Evolutionary conservation across 2,113 vertebrate genomes (phyloP).

Genomic region (Ceyx margarethae): DNA sequence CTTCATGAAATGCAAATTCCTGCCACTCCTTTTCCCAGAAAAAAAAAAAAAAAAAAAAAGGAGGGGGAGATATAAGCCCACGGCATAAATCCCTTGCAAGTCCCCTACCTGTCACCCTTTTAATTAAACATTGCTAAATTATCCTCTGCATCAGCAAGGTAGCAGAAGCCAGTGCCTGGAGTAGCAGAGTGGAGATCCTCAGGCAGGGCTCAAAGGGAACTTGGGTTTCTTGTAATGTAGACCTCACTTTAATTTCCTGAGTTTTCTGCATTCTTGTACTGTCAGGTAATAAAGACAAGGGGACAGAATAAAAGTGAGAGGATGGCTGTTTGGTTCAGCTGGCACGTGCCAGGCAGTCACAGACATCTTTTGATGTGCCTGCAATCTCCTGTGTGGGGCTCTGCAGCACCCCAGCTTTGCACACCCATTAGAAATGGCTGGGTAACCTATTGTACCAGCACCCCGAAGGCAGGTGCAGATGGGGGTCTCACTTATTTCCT

Average conservation of each 20-base stretch:
- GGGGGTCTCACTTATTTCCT: not conserved
- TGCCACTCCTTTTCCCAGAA: not conserved
- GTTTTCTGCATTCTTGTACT: not conserved
- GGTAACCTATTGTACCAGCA: not conserved
- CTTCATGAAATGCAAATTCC: not conserved
- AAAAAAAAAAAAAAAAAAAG: not conserved
- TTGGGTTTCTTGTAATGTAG: accelerated
- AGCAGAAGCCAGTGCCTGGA: not conserved
- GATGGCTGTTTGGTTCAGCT: not conserved
- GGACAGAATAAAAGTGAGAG: not conserved
- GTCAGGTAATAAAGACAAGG: not conserved
- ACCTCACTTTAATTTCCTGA: not conserved
- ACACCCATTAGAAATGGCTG: not conserved
- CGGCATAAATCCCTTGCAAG: not conserved
- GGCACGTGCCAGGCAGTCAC: not conserved
- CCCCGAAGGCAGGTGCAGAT: accelerated
- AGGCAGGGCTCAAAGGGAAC: not conserved
- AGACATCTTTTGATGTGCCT: not conserved
- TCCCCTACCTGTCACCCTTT: not conserved
- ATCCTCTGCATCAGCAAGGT: not conserved
- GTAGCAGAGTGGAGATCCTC: not conserved
- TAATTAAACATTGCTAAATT: constrained; percentile 4
- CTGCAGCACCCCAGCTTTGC: not conserved
- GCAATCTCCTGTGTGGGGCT: not conserved
- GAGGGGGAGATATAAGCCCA: not conserved